phyloP scores from a whole-genome alignment of 2,888 invertebrate species.

The Harmothoe impar region DNA sequence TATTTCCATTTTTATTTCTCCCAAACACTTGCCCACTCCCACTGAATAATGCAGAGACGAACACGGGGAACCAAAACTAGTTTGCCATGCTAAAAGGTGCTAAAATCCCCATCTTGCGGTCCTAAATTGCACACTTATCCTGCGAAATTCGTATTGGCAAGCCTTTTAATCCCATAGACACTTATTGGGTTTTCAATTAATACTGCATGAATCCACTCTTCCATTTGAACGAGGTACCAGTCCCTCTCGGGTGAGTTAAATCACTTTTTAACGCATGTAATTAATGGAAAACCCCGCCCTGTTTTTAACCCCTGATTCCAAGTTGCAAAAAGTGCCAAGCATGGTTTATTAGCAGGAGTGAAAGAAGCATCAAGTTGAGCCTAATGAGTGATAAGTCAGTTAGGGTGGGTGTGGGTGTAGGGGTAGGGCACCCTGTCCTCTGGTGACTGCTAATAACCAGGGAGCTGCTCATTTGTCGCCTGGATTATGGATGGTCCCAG shows the following conservation, averaged over 20 bases:
- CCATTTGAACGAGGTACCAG: not conserved
- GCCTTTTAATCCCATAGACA: conserved; percentile 14
- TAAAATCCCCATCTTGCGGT: not conserved
- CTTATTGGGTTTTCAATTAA: conserved; percentile 19
- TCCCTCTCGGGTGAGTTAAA: not conserved
- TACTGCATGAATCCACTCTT: not conserved
- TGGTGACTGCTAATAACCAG: conserved; percentile 33
- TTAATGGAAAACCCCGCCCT: conserved; percentile 24
- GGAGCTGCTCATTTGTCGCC: not conserved
- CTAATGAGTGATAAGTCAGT: conserved; percentile 47
- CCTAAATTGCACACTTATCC: not conserved
- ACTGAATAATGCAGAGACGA: not conserved
- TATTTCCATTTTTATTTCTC: conserved; percentile 44
- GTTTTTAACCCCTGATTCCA: conserved; percentile 38
- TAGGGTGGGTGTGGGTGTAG: not conserved
- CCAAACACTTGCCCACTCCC: conserved; percentile 7
- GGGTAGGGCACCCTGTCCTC: not conserved
- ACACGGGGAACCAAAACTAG: not conserved
- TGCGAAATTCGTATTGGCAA: not conserved
- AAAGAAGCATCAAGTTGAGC: conserved; percentile 15
- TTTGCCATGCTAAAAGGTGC: conserved; percentile 11
- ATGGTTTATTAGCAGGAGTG: conserved; percentile 33
- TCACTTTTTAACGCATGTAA: not conserved
- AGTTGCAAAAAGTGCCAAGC: not conserved
- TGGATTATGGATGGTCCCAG: conserved; percentile 43